Percentiles rank a stretch among this genome's conserved stretches.
These are phyloP conservation scores for Pelecanus crispus DNA, from an alignment of 2,113 vertebrate genomes.

Conservation along the genomic window DNA sequence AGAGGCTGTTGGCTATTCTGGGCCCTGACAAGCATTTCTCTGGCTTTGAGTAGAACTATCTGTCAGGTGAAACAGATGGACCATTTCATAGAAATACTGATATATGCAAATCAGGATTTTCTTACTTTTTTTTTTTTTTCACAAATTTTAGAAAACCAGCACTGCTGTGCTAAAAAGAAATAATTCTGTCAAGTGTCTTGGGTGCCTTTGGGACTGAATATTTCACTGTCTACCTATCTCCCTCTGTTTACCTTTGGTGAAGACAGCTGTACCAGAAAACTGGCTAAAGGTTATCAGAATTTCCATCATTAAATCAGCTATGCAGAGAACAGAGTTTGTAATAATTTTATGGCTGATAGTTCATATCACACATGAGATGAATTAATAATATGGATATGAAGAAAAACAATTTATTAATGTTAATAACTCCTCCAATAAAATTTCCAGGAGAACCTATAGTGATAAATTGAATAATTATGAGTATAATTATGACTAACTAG, in stretches of 20 bases:
- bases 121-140: no score
- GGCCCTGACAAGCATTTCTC: not conserved
- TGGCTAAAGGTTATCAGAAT: conserved; percentile 29
- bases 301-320: conserved; percentile 8
- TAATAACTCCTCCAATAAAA: conserved; percentile 80
- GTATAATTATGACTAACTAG: conserved; percentile 81
- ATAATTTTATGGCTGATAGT: conserved; percentile 66
- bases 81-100: not conserved
- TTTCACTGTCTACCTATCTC: not conserved
- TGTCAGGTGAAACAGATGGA: not conserved
- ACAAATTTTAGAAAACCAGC: not conserved
- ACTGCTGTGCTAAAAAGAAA: not conserved
- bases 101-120: not conserved
- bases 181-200: not conserved
- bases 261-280: not conserved
- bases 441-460: conserved; percentile 77
- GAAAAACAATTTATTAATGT: conserved; percentile 84
- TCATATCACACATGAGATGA: conserved; percentile 73
- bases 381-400: conserved; percentile 74
- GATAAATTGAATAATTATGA: conserved; percentile 84
- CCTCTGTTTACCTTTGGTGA: not conserved
- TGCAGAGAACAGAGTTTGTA: conserved; percentile 8
- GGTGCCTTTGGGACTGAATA: not conserved
- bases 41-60: not conserved
- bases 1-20: not conserved